phyloP scores from a whole-genome alignment of 2,888 invertebrate species.

The Athalia circularis region DNA sequence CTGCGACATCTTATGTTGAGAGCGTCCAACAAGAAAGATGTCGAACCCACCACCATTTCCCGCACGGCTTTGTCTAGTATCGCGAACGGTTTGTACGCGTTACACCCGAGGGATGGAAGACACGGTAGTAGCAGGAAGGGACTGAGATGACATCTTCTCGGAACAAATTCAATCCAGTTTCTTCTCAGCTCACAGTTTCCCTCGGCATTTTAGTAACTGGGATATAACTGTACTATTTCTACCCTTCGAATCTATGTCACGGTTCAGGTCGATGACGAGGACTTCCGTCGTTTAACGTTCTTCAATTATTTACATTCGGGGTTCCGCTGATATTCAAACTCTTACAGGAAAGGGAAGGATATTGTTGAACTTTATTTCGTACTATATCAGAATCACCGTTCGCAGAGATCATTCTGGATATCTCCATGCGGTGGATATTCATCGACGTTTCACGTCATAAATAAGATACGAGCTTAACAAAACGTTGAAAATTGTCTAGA shows the following conservation, averaged over 20 bases:
- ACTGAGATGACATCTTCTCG: neutral
- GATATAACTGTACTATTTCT: no score
- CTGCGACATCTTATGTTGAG: slow-evolving; percentile 23
- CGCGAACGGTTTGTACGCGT: slow-evolving; percentile 18
- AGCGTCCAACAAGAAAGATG: slow-evolving; percentile 34
- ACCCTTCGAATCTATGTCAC: no score
- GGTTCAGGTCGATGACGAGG: no score
- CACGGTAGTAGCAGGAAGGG: neutral
- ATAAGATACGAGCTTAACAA: neutral
- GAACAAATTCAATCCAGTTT: slow-evolving; percentile 7
- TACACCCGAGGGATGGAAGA: neutral
- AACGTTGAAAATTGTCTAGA: slow-evolving; percentile 33
- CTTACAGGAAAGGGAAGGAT: no score
- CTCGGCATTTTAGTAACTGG: neutral
- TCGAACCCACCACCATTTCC: slow-evolving; percentile 35
- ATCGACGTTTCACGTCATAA: neutral
- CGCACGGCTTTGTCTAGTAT: slow-evolving; percentile 20
- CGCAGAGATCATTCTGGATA: no score
- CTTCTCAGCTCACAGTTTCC: neutral
- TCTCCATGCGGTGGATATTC: no score
- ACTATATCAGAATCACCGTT: no score
- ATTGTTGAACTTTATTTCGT: no score
- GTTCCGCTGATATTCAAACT: no score
- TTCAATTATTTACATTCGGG: no score
- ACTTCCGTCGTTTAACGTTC: no score